phyloP scores from a whole-genome alignment of 2,888 invertebrate genomes.

The Pocota personata region DNA sequence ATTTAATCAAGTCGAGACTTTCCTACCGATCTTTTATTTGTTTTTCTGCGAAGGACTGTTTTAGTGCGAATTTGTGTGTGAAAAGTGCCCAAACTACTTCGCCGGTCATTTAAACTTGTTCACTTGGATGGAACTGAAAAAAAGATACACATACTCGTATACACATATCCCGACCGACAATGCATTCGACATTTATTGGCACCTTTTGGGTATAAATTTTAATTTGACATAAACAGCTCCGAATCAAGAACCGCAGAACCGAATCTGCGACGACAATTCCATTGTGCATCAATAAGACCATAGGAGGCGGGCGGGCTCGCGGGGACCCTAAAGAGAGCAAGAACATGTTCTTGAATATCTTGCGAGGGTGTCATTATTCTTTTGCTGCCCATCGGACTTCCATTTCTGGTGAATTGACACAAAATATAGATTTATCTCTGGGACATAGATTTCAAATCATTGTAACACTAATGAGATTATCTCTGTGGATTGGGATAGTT shows the following conservation, averaged over 20 bases:
- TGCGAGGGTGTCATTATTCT: constrained; percentile 62
- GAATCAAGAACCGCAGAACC: constrained; percentile 34
- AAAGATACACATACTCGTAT: not conserved
- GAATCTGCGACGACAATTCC: constrained; percentile 2
- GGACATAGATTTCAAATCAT: constrained; percentile 11
- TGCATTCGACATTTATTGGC: constrained; percentile 68
- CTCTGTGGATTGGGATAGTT: not conserved
- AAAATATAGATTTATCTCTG: constrained; percentile 38
- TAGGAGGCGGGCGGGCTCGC: constrained; percentile 1
- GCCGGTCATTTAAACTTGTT: constrained; percentile 43
- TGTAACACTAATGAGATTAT: constrained; percentile 53
- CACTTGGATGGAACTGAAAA: not conserved
- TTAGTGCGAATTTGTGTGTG: constrained; percentile 50
- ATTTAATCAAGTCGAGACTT: not conserved
- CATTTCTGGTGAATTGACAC: constrained; percentile 51
- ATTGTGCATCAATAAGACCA: constrained; percentile 55
- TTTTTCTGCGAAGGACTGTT: constrained; percentile 21
- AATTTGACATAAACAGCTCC: constrained; percentile 69
- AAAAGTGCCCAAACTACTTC: constrained; percentile 48
- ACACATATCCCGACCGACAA: constrained; percentile 6
- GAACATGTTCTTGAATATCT: constrained; percentile 60
- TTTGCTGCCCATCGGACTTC: constrained; percentile 25
- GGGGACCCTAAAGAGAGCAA: not conserved
- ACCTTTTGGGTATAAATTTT: constrained; percentile 71
- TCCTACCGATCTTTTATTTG: not conserved